Conservation (phyloP, 2,888 invertebrate genomes). For the Hydrotaea cyrtoneurina region DNA sequence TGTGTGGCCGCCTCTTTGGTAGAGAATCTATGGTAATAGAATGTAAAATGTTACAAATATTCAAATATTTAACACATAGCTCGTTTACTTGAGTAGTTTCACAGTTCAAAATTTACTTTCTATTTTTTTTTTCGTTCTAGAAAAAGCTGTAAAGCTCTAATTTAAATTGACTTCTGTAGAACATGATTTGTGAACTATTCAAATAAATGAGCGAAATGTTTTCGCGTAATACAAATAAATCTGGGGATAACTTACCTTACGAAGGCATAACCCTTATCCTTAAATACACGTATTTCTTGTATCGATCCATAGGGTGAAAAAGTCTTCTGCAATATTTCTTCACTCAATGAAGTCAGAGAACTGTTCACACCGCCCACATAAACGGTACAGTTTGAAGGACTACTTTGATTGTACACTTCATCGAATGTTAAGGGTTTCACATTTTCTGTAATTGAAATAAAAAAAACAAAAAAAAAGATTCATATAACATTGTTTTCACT, state of each 20-base stretch:
- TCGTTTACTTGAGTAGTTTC: neutral
- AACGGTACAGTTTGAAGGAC: slow-evolving; percentile 98
- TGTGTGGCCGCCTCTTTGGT: slow-evolving; percentile 99
- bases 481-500: neutral
- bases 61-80: neutral
- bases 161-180: no score
- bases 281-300: slow-evolving; percentile 98
- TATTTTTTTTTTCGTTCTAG: no score
- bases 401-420: slow-evolving; percentile 99
- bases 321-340: slow-evolving; percentile 98
- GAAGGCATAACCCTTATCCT: slow-evolving; percentile 99
- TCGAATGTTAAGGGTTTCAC: slow-evolving; percentile 96
- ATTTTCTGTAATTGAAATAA: slow-evolving; percentile 85
- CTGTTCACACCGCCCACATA: slow-evolving; percentile 94
- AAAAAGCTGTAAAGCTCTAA: no score
- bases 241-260: slow-evolving; percentile 87
- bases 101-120: neutral
- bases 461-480: slow-evolving; percentile 2
- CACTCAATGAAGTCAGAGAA: slow-evolving; percentile 91
- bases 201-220: no score
- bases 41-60: neutral
- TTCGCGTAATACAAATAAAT: no score
- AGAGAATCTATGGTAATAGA: slow-evolving; percentile 88
- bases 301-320: slow-evolving; percentile 98
- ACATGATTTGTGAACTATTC: no score